Evolutionary conservation across 1,140 invertebrate genomes (phyloP).

Genomic region (Listronotus bonariensis): DNA sequence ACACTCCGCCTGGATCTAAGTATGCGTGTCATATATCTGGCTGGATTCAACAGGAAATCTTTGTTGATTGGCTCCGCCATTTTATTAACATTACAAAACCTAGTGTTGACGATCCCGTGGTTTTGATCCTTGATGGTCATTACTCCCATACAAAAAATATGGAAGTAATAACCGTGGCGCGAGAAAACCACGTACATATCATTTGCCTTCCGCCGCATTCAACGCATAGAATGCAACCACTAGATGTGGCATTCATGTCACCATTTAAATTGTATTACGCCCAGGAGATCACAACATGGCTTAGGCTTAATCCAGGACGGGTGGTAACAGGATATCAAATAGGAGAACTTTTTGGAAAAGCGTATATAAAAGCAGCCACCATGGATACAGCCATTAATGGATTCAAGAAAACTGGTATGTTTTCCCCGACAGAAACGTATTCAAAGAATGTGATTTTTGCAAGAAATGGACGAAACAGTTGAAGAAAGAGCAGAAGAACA

Average conservation of each 20-base stretch:
- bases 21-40: constrained; percentile 44
- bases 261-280: not conserved
- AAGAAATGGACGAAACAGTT: no score
- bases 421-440: no score
- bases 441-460: no score
- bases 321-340: not conserved
- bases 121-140: constrained; percentile 52
- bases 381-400: no score
- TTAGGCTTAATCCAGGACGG: not conserved
- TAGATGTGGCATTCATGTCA: not conserved
- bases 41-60: constrained; percentile 42
- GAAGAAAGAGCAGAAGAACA: no score
- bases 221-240: not conserved
- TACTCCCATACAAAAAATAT: constrained; percentile 31
- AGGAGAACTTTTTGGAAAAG: not conserved
- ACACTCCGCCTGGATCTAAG: constrained; percentile 49
- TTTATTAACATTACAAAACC: constrained; percentile 44
- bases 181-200: not conserved
- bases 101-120: constrained; percentile 38
- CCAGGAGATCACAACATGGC: not conserved
- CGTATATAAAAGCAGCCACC: not conserved
- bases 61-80: constrained; percentile 49
- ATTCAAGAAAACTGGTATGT: no score
- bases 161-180: not conserved
- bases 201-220: not conserved